Evolutionary conservation across 2,888 invertebrate species (phyloP), one percentile per base, ranked within the genome.

Genomic region (Rhamnusium bicolor): DNA sequence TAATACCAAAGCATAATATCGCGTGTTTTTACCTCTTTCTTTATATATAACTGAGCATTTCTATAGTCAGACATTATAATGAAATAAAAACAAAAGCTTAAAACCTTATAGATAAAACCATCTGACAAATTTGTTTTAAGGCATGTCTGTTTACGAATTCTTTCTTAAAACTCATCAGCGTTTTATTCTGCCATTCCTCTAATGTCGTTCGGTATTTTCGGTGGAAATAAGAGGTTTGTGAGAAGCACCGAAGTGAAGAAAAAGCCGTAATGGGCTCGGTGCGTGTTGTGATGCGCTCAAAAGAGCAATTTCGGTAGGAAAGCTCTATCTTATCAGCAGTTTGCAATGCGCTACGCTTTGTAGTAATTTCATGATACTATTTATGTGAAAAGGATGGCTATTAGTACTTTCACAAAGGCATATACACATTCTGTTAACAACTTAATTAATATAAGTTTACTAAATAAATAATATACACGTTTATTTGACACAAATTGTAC

Each of bases 241-340:
- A 58, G 27, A 29, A 32, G 29, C 58, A 24, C n/a, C 18, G 16
- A 32, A 29, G 58, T 29, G 58, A 58, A 58, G 58, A 58, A 63
- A 65, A 53, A 32, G 27, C 65, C 65, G 53, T 65, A 65, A 65
- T 53, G 65, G 18, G 19, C n/a, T n/a, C 29, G 32, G 65, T 65
- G 65, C 65, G 65, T 65, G 65, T 32, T 32, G 58, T 5, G 18
- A 19, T 18, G 32, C 53, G 19, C 51, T 65, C 32, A 40, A 65
- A 65, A 21, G 65, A 53, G 24, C 53, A 53, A 53, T 65, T 65
- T 53, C 18, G 19, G 29, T 19, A 53, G n/a, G 1, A 32, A 32
- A 14, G 53, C 65, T 32, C 65, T 65, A 65, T 65, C 65, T 65
- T 65, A 65, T 65, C 65, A 19, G 65, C 65, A 51, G 53, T 29